A percentile compares a stretch with the other conserved stretches of the same genome.
These are phyloP conservation scores for Watsonalla cultraria DNA, from an alignment of 2,888 invertebrate species.

Conservation along the genomic window DNA sequence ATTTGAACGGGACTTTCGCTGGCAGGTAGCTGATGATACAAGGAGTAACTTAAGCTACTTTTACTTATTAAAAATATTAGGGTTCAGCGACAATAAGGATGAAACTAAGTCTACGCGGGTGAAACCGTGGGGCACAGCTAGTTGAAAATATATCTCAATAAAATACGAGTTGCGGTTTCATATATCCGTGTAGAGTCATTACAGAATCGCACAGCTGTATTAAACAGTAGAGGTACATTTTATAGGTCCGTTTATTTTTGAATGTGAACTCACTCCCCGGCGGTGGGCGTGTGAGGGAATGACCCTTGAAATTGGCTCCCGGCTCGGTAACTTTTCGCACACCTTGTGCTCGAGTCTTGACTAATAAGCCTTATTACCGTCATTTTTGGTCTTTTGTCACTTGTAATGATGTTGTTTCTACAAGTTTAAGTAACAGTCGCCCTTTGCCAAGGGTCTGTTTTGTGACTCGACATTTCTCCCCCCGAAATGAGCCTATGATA, in stretches of 20 bases:
- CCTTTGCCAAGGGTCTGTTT: conserved; percentile 6
- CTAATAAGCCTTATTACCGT: conserved; percentile 62
- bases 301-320: conserved; percentile 71
- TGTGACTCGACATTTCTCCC: conserved; percentile 2
- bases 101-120: too few species aligned
- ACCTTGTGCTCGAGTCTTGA: conserved; percentile 64
- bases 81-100: too few species aligned
- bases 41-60: too few species aligned
- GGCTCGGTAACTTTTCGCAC: conserved; percentile 57
- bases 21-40: too few species aligned
- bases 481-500: conserved; percentile 2
- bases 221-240: neutral
- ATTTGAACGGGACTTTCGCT: too few species aligned
- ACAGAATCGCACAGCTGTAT: neutral
- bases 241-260: conserved; percentile 47
- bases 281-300: conserved; percentile 63
- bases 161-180: too few species aligned
- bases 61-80: too few species aligned
- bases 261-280: conserved; percentile 30
- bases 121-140: too few species aligned
- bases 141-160: too few species aligned
- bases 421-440: conserved; percentile 17
- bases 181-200: neutral
- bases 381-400: conserved; percentile 56
- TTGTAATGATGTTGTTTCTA: conserved; percentile 41